These are phyloP conservation scores for Paragorgia papillata DNA, from an alignment of 92 coral and sea anemone species.

Conservation along the genomic window DNA sequence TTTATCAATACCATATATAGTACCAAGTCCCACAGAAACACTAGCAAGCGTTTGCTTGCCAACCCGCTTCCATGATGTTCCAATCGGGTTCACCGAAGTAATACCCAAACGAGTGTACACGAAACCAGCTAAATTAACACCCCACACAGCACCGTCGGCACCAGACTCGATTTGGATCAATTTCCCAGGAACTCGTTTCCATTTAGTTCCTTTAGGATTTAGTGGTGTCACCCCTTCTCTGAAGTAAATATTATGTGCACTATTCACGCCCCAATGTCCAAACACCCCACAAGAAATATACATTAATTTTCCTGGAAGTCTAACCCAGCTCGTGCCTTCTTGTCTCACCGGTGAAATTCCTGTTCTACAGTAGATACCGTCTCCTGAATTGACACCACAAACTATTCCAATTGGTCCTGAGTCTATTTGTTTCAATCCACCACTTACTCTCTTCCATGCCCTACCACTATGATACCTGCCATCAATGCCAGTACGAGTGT, in stretches of 20 bases:
- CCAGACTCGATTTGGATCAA: slow-evolving; percentile 33
- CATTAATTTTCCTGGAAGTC: slow-evolving; percentile 2
- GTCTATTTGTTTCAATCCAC: no score
- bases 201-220: slow-evolving; percentile 13
- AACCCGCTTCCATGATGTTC: slow-evolving; percentile 41
- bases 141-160: slow-evolving; percentile 49
- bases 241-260: slow-evolving; percentile 1
- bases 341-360: no score
- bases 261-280: slow-evolving; percentile 32
- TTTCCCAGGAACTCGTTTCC: neutral
- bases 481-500: no score
- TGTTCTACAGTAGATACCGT: no score
- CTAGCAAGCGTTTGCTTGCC: neutral
- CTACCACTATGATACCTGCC: no score
- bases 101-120: slow-evolving; percentile 41
- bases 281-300: slow-evolving; percentile 24
- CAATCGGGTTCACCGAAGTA: neutral
- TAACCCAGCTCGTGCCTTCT: neutral
- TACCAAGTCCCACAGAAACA: neutral
- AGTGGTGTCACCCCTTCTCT: slow-evolving; percentile 2
- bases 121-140: slow-evolving; percentile 22
- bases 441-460: no score
- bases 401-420: no score
- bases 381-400: no score
- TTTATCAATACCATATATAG: neutral